A percentile compares a stretch with the other conserved stretches of the same genome.
phyloP scores from a whole-genome alignment of 2,888 invertebrate species.

The Epinotia nisella region DNA sequence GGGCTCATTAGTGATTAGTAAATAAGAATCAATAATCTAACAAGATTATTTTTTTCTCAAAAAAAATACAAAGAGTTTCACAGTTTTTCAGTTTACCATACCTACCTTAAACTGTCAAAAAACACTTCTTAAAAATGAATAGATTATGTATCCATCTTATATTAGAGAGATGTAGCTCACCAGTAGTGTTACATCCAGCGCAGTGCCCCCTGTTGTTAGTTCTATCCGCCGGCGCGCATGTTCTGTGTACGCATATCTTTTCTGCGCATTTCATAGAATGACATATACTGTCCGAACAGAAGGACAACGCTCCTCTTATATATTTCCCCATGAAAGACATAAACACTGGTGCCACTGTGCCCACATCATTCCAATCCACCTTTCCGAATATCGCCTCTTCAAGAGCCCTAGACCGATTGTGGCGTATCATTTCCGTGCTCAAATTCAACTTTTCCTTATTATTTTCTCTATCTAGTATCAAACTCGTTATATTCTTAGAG shows the following conservation, averaged over 20 bases:
- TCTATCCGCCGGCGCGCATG: slow-evolving; percentile 66
- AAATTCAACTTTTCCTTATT: slow-evolving; percentile 70
- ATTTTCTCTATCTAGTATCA: slow-evolving; percentile 69
- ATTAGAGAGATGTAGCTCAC: slow-evolving; percentile 52
- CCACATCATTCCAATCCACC: slow-evolving; percentile 75
- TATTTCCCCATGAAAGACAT: slow-evolving; percentile 79
- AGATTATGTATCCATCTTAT: too few relatives aligned
- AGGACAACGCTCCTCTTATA: slow-evolving; percentile 71
- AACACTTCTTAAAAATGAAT: too few relatives aligned
- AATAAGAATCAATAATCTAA: too few relatives aligned
- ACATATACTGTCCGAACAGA: slow-evolving; percentile 72
- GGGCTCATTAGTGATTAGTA: too few relatives aligned
- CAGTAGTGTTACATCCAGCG: slow-evolving; percentile 65
- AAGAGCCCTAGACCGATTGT: slow-evolving; percentile 64
- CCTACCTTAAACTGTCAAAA: too few relatives aligned
- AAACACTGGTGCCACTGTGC: slow-evolving; percentile 71
- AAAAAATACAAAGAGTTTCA: too few relatives aligned
- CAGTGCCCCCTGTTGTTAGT: slow-evolving; percentile 76
- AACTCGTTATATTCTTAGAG: slow-evolving; percentile 66
- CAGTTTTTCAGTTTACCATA: too few relatives aligned
- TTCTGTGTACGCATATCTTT: slow-evolving; percentile 71
- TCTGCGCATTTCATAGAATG: slow-evolving; percentile 77
- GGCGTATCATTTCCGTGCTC: slow-evolving; percentile 62
- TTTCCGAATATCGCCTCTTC: slow-evolving; percentile 76
- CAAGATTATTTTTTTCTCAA: too few relatives aligned